phyloP scores from a whole-genome alignment of 2,888 invertebrate species.

The Drepanosiphum platanoidis region DNA sequence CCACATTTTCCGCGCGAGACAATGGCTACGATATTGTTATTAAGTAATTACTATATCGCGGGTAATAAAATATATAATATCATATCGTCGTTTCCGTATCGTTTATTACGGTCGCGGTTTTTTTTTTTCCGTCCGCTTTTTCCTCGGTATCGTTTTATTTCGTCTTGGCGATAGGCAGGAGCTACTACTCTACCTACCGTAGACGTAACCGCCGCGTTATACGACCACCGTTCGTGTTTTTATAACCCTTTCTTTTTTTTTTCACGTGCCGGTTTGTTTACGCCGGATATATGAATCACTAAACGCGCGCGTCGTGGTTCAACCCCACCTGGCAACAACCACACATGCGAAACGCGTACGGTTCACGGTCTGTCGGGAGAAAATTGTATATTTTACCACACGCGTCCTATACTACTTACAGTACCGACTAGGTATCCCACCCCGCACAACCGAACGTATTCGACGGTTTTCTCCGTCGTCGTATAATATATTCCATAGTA shows the following conservation, averaged over 20 bases:
- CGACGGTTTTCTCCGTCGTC: not conserved
- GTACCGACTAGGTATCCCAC: no score
- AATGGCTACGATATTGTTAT: not conserved
- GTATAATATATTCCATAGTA: no score
- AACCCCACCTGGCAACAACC: conserved; percentile 54
- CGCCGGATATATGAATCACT: conserved; percentile 51
- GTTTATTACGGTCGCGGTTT: not conserved
- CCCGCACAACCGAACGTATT: no score
- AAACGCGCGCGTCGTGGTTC: conserved; percentile 21
- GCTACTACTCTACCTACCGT: no score
- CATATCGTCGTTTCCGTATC: not conserved
- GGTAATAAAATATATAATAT: no score
- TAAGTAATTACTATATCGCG: no score
- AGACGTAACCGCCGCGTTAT: not conserved
- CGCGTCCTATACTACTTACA: not conserved
- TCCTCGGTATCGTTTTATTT: not conserved
- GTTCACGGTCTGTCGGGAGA: conserved; percentile 35
- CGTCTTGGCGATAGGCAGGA: not conserved
- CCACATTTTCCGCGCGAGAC: not conserved
- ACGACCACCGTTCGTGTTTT: not conserved
- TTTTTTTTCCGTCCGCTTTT: not conserved
- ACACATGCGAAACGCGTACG: conserved; percentile 47
- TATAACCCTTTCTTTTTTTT: conserved; percentile 39
- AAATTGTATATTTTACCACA: conserved; percentile 34
- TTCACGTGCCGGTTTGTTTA: not conserved